phyloP scores from a whole-genome alignment of 2,888 invertebrate species.

The Acrobeloides nanus region DNA sequence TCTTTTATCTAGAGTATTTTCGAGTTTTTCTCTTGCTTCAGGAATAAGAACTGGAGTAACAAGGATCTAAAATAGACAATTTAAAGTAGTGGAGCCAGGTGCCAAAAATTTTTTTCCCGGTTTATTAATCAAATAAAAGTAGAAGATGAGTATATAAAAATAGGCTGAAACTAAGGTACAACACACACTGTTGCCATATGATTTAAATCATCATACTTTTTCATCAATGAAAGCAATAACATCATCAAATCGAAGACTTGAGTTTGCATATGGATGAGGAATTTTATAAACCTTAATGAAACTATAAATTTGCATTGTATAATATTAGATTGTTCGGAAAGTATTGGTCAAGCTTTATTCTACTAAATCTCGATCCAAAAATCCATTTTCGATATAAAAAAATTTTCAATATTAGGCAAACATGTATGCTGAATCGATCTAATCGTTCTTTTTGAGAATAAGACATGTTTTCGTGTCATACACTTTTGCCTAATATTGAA shows the following conservation, averaged over 20 bases:
- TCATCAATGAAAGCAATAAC: constrained; percentile 30
- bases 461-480: too few species aligned
- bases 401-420: too few species aligned
- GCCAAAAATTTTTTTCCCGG: too few species aligned
- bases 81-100: too few species aligned
- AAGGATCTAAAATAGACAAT: constrained; percentile 12
- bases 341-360: neutral
- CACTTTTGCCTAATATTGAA: too few species aligned
- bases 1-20: constrained; percentile 15
- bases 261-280: constrained; percentile 16
- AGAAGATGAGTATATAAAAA: too few species aligned
- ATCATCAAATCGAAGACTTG: constrained; percentile 26
- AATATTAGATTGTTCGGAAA: neutral
- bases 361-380: too few species aligned
- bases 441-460: too few species aligned
- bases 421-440: too few species aligned
- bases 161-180: too few species aligned
- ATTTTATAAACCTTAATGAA: constrained; percentile 20
- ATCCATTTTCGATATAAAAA: too few species aligned
- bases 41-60: constrained; percentile 11
- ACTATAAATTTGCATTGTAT: neutral
- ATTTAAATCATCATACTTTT: constrained; percentile 7
- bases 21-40: constrained; percentile 7
- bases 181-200: neutral
- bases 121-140: too few species aligned